Evolutionary conservation across 2,797 vertebrate species (phyloP).

Genomic region (Tenualosa ilisha): DNA sequence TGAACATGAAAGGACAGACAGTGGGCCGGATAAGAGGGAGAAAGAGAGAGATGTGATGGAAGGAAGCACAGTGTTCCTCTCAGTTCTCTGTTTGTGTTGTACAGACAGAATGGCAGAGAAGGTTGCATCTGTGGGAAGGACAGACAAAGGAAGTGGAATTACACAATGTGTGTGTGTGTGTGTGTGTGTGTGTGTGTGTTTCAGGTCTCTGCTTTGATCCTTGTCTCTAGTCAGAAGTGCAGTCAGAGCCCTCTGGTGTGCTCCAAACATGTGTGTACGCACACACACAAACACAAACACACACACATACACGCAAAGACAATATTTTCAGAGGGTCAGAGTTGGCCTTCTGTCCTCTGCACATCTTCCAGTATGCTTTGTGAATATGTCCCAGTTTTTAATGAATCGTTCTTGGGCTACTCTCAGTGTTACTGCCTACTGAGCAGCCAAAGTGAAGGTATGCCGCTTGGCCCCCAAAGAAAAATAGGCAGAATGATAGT

Average conservation of each 20-base stretch:
- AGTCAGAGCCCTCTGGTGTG: neutral
- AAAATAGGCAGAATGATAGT: too few species aligned
- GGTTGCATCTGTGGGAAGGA: neutral
- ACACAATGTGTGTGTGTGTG: neutral
- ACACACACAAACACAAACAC: neutral
- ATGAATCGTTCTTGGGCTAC: neutral
- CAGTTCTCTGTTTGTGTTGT: neutral
- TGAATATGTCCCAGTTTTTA: neutral
- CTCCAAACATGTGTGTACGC: neutral
- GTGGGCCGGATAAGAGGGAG: neutral
- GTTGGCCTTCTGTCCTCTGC: neutral
- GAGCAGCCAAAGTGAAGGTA: too few species aligned
- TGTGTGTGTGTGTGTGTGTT: neutral
- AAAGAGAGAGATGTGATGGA: conserved; percentile 1
- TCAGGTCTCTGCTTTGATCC: neutral
- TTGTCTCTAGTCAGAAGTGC: neutral
- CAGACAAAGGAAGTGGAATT: conserved; percentile 9
- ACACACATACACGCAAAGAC: neutral
- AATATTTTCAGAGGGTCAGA: neutral
- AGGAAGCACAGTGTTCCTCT: neutral
- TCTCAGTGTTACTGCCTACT: too few species aligned
- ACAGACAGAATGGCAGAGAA: conserved; percentile 1
- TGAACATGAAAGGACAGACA: neutral
- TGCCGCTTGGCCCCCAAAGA: too few species aligned
- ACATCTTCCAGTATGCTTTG: neutral